Evolutionary conservation across 2,888 invertebrate species (phyloP).

Genomic region (Tachina fera): DNA sequence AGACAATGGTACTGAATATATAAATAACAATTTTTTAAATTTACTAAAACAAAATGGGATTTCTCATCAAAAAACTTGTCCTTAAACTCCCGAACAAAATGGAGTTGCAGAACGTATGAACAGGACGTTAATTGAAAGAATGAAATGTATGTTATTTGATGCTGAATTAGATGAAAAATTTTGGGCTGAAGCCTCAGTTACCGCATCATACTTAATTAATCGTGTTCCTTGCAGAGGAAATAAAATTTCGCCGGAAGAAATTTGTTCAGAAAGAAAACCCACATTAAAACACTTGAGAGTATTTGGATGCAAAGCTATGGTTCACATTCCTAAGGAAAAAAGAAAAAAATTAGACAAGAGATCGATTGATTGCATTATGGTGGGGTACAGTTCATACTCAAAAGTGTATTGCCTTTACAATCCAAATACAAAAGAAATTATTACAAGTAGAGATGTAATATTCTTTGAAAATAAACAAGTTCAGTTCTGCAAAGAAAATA

Average conservation of each 20-base stretch:
- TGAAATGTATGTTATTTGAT: conserved; percentile 72
- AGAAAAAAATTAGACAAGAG: not conserved
- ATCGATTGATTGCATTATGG: conserved; percentile 3
- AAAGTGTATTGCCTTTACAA: not conserved
- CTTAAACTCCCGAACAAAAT: conserved; percentile 78
- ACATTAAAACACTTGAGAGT: not conserved
- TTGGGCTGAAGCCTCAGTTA: too few species aligned
- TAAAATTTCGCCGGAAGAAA: too few species aligned
- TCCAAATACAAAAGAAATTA: not conserved
- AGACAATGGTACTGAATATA: not conserved
- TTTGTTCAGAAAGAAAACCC: too few species aligned
- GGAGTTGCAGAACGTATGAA: conserved; percentile 62
- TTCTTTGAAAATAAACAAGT: not conserved
- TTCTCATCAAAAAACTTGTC: conserved; percentile 71
- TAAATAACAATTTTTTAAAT: not conserved
- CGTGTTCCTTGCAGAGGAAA: too few species aligned
- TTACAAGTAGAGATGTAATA: not conserved
- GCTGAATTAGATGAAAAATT: conserved; percentile 53
- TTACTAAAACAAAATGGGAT: not conserved
- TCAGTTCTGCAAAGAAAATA: not conserved
- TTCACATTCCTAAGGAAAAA: not conserved
- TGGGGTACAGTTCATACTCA: not conserved
- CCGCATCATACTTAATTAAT: too few species aligned
- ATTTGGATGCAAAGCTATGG: not conserved
- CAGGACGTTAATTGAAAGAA: conserved; percentile 70